Evolutionary conservation across 2,888 invertebrate species (phyloP), one percentile per base, ranked within the genome.

Genomic region (Nephrotoma guestfalica): DNA sequence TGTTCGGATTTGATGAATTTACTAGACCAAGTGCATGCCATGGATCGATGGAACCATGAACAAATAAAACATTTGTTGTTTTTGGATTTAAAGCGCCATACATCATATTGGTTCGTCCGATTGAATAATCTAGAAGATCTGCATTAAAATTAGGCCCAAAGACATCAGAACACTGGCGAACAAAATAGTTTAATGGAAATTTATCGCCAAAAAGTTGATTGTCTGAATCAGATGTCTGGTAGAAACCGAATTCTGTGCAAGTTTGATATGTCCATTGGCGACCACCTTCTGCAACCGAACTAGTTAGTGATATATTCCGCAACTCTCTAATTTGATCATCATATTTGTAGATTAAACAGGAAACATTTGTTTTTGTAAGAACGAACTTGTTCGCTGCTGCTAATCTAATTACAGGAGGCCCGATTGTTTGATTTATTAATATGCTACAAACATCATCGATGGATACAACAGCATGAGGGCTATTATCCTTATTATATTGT

Each of bases 241-340:
- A 99, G 91, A 96, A 99, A 41, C 98, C 98, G 90, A 98, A 99
- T 91, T 99, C 99, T 0, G 96, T 97, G 90, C 98, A 99, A 0
- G 98, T 98, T 92, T 98, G 98, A 90, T 97, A 98, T 87, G 94
- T 95, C 98, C 98, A 98, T 89, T 97, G 96, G 0, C 98, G 95
- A 84, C 42, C 41, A 41, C 84, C 84, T 41, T 84, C 42, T n/a
- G 84, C 84, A 41, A 15, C 41, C n/a, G 41, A 5, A 84, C 84
- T 84, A 6, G 0, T 13, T 96, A 96, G 97, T 4, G 94, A 93
- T 1, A 92, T 91, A 87, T 96, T 94, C 88, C 93, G 93, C 90
- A 97, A 91, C 83, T 94, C 93, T 0, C 93, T 90, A 47, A 97
- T 93, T 94, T 96, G 95, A 88, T 94, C 95, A 11, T 93, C 92